phyloP scores from a whole-genome alignment of 2,113 vertebrate species.

The Chloropsis cyanopogon region DNA sequence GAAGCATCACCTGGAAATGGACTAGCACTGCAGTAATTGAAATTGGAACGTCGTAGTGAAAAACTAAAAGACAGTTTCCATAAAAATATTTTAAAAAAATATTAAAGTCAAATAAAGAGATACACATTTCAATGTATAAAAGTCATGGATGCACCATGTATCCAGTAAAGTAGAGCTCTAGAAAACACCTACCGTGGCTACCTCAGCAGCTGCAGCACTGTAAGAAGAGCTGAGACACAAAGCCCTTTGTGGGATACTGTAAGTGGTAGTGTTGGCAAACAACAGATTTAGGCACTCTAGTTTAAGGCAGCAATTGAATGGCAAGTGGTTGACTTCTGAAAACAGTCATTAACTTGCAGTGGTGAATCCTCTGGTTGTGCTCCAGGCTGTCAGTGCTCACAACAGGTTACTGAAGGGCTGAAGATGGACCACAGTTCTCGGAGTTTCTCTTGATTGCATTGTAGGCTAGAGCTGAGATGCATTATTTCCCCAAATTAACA shows the following conservation, averaged over 20 bases:
- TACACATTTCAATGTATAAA: constrained; percentile 64
- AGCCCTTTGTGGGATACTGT: constrained; percentile 78
- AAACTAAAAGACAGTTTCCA: constrained; percentile 78
- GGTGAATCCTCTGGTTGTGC: constrained; percentile 68
- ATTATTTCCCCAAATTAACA: constrained; percentile 68
- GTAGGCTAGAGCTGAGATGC: constrained; percentile 75
- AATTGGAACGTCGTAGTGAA: constrained; percentile 66
- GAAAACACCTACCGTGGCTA: constrained; percentile 71
- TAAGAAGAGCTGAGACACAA: constrained; percentile 60
- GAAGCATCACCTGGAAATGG: constrained; percentile 76
- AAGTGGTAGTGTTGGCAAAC: constrained; percentile 77
- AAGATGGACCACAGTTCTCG: constrained; percentile 65
- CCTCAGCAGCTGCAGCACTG: constrained; percentile 68
- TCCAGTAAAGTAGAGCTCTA: constrained; percentile 69
- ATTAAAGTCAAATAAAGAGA: constrained; percentile 71
- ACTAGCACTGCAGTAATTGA: constrained; percentile 77
- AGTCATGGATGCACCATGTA: constrained; percentile 71
- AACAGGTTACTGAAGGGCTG: constrained; percentile 67
- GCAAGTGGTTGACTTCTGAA: constrained; percentile 76
- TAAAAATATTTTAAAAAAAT: constrained; percentile 77
- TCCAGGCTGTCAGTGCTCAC: constrained; percentile 74
- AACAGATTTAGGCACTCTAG: constrained; percentile 81
- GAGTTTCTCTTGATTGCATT: constrained; percentile 62
- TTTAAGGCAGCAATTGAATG: constrained; percentile 85
- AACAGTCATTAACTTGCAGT: constrained; percentile 72